These are phyloP conservation scores for Syngnathus typhle DNA, from an alignment of 2,113 vertebrate genomes.

Conservation along the genomic window DNA sequence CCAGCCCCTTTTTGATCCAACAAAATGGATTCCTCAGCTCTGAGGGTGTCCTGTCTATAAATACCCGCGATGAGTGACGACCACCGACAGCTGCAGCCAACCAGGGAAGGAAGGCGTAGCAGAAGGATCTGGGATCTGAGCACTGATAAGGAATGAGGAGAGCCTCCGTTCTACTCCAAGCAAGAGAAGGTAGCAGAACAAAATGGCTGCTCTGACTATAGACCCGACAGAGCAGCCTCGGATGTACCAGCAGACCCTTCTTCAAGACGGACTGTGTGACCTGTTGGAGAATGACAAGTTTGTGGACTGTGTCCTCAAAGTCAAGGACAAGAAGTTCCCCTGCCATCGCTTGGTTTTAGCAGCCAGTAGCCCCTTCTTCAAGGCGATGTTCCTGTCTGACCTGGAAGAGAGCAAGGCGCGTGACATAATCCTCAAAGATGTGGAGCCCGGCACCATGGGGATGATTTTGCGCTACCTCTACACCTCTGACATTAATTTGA, in stretches of 20 bases:
- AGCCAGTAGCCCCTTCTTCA: constrained; percentile 89
- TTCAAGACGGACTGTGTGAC: constrained; percentile 92
- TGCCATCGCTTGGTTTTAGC: constrained; percentile 89
- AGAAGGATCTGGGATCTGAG: constrained; percentile 34
- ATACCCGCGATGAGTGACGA: constrained; percentile 64
- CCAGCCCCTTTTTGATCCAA: constrained; percentile 53
- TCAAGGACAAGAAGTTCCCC: constrained; percentile 82
- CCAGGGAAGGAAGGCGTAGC: constrained; percentile 14
- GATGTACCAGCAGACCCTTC: constrained; percentile 92
- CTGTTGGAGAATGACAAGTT: constrained; percentile 88
- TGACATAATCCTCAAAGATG: constrained; percentile 82
- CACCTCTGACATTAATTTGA: constrained; percentile 86
- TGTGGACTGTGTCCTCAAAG: constrained; percentile 85
- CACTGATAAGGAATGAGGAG: constrained; percentile 38
- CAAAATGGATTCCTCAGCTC: constrained; percentile 65
- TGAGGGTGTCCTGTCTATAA: constrained; percentile 79
- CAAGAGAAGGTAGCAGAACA: constrained; percentile 33
- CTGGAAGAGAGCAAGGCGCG: constrained; percentile 77
- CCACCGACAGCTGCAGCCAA: constrained; percentile 65
- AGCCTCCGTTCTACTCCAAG: constrained; percentile 27
- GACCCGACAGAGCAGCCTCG: constrained; percentile 83
- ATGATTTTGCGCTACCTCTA: constrained; percentile 89
- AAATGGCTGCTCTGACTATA: constrained; percentile 77
- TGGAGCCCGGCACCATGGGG: constrained; percentile 79
- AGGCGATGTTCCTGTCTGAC: constrained; percentile 83